Percentiles rank a stretch among this genome's conserved stretches.
Evolutionary conservation across 2,797 vertebrate species (phyloP).

Genomic region (Danio albolineatus): DNA sequence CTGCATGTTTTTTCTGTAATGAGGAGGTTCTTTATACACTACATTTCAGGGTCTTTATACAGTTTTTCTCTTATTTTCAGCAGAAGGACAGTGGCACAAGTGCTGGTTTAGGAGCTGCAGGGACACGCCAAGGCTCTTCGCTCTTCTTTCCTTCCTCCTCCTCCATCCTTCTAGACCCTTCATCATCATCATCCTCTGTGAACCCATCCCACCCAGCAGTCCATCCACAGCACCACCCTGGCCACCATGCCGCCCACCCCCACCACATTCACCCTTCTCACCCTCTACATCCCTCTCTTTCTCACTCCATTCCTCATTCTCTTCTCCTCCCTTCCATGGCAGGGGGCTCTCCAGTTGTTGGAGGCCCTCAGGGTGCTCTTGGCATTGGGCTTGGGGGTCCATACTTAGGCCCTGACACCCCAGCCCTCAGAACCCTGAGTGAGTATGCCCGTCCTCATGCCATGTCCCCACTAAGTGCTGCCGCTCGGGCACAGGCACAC

Average conservation of each 20-base stretch:
- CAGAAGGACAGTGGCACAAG: slow-evolving; percentile 75
- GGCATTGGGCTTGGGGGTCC: slow-evolving; percentile 92
- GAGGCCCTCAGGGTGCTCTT: slow-evolving; percentile 74
- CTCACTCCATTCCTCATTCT: slow-evolving; percentile 80
- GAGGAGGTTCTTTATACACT: too few relatives aligned
- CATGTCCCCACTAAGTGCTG: slow-evolving; percentile 93
- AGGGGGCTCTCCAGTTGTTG: slow-evolving; percentile 75
- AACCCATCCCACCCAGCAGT: slow-evolving; percentile 68
- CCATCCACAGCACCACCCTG: slow-evolving; percentile 70
- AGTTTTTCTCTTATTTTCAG: slow-evolving; percentile 62
- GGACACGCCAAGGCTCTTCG: slow-evolving; percentile 77
- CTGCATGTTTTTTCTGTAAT: too few relatives aligned
- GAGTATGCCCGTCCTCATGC: slow-evolving; percentile 96
- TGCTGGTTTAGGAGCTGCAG: slow-evolving; percentile 61
- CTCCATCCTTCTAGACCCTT: slow-evolving; percentile 80
- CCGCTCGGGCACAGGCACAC: slow-evolving; percentile 82
- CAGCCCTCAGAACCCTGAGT: slow-evolving; percentile 94
- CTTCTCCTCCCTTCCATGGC: slow-evolving; percentile 81
- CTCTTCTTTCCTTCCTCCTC: slow-evolving; percentile 83
- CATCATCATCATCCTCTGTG: slow-evolving; percentile 70
- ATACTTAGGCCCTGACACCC: slow-evolving; percentile 95
- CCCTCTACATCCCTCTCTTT: slow-evolving; percentile 76
- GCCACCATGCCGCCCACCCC: slow-evolving; percentile 75
- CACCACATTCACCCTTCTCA: slow-evolving; percentile 77
- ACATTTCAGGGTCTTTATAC: neutral